Percentiles rank a stretch among this genome's conserved stretches.
Conservation (phyloP, 2,113 vertebrate species). For the Marmota monax region DNA sequence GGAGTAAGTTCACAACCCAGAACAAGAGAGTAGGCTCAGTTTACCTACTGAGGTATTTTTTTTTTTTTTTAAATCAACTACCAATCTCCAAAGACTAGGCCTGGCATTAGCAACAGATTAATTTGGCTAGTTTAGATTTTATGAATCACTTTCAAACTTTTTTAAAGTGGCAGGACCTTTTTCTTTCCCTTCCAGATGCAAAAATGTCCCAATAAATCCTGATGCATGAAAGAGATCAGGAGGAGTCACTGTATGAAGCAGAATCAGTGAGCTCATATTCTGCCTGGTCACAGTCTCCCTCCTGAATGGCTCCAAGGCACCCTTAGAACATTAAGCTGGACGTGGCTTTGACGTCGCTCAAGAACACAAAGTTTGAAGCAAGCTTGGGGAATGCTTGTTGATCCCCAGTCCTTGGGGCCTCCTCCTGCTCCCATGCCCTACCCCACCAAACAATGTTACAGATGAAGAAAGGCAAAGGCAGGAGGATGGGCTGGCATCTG, state of each 20-base stretch:
- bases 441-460: neutral
- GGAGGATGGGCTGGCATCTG: neutral
- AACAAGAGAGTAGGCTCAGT: neutral
- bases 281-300: neutral
- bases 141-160: constrained; percentile 34
- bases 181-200: neutral
- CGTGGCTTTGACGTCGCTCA: neutral
- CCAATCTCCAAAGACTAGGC: constrained; percentile 10
- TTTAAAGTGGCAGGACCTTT: constrained; percentile 5
- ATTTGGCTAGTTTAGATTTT: constrained; percentile 14
- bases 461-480: neutral
- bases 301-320: neutral
- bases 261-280: accelerated
- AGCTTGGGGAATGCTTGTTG: neutral
- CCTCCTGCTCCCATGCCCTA: neutral
- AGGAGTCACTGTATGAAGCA: neutral
- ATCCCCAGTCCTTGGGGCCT: neutral
- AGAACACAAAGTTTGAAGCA: neutral
- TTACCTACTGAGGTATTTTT: constrained; percentile 49
- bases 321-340: neutral
- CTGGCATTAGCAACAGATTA: neutral
- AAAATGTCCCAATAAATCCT: neutral
- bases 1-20: neutral
- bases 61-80: constrained; percentile 34
- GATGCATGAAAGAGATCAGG: neutral